Percentiles rank a stretch among this genome's conserved stretches.
These are phyloP conservation scores for Xylocopa sonorina DNA, from an alignment of 1,140 invertebrate species.

Conservation along the genomic window DNA sequence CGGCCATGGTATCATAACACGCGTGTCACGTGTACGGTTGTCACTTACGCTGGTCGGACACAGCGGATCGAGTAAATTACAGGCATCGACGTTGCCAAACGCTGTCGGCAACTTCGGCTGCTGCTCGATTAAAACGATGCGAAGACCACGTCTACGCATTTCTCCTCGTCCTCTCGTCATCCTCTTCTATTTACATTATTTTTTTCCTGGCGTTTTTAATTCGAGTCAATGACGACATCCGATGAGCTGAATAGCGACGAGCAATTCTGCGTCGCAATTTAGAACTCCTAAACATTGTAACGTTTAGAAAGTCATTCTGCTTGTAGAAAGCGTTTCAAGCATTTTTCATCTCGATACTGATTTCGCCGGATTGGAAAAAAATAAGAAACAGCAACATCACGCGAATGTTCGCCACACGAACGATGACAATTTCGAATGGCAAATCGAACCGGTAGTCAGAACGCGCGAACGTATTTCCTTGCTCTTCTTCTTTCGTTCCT, in stretches of 20 bases:
- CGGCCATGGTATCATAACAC: conserved; percentile 31
- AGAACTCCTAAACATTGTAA: not conserved
- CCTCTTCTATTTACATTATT: not conserved
- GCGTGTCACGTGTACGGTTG: conserved; percentile 28
- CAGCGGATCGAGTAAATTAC: conserved; percentile 30
- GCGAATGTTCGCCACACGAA: too few relatives aligned
- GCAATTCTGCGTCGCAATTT: conserved; percentile 8
- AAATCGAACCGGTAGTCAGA: not conserved
- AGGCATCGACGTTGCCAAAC: conserved; percentile 22
- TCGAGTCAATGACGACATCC: conserved; percentile 17
- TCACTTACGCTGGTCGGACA: conserved; percentile 34
- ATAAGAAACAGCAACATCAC: too few relatives aligned
- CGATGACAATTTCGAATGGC: not conserved
- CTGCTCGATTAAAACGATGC: conserved; percentile 20
- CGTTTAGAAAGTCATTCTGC: conserved; percentile 42
- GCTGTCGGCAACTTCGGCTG: not conserved
- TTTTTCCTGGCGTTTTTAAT: not conserved
- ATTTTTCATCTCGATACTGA: conserved; percentile 29
- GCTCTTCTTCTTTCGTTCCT: not conserved
- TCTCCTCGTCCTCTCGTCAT: not conserved
- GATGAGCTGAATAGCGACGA: not conserved
- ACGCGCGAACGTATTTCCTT: not conserved
- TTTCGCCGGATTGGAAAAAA: conserved; percentile 28
- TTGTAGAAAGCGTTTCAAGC: conserved; percentile 42
- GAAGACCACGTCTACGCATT: not conserved